Base-by-base conservation (phyloP, 1,140 invertebrate genomes). In the Gryon sp. region DNA sequence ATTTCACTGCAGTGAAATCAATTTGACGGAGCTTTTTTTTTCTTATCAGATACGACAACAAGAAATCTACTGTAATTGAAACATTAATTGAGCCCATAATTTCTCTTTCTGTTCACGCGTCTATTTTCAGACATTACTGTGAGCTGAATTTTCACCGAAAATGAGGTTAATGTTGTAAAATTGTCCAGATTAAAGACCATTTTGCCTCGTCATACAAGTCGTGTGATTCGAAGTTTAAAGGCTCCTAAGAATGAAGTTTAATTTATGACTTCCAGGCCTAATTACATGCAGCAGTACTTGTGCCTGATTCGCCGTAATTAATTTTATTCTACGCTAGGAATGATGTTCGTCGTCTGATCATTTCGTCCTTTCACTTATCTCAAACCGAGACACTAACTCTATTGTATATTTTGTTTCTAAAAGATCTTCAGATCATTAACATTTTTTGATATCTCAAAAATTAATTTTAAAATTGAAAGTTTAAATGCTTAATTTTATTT, bases 231-330 rank as follows among this genome's bases (percentile, higher is more conserved):
- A 50, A 24, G 12, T 57, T 65, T 45, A 43, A 63, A 60, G 65
- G 70, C 24, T 50, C 50, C 32, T 45, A 43, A 65, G 38, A 59
- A 59, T 74, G 60, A 65, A 28, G 43, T 16, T 59, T 65, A 74
- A 74, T 74, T 65, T 66, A 66, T 52, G 8, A 55, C 55, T 68
- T 68, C 55, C 62, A 75, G 62, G 60, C 45, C 32, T 75, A 68
- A 66, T 75, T 75, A 24, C 30, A 14, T 36, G 38, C 72, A 55
- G 62, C 53, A n/a, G n/a, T n/a, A 62, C 43, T 69, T 60, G 45
- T 9, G 63, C 63, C 46, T 63, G 26, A 74, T 74, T 74, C 57
- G 26, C 22, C 74, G 24, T 62, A 63, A 66, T 80, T 73, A 76
- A 70, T 73, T 45, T 38, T 41, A 57, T 48, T 59, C n/a, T 30